Percentiles rank a stretch among this genome's conserved stretches.
phyloP scores from a whole-genome alignment of 2,888 invertebrate genomes.

The Pollenia griseotomentosa region DNA sequence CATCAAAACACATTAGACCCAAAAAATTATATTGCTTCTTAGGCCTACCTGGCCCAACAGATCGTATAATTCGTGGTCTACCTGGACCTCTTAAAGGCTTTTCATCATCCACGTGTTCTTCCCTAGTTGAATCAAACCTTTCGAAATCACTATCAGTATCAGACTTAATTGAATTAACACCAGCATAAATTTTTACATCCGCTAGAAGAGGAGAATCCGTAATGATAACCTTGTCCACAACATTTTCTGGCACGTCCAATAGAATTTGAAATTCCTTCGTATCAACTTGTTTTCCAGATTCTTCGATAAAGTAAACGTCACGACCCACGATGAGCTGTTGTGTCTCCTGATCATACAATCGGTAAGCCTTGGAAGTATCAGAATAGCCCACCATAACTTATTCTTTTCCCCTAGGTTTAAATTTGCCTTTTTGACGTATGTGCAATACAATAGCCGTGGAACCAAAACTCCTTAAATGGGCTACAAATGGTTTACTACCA shows the following conservation, averaged over 20 bases:
- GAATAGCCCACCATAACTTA: constrained; percentile 30
- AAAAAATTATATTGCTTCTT: constrained; percentile 48
- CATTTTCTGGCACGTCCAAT: not conserved
- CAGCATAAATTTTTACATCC: not conserved
- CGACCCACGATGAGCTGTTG: not conserved
- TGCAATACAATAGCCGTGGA: constrained; percentile 39
- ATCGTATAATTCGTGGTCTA: constrained; percentile 16
- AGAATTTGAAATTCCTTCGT: not conserved
- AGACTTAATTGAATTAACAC: not conserved
- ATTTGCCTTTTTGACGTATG: not conserved
- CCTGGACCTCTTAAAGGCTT: constrained; percentile 26
- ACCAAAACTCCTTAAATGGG: constrained; percentile 63
- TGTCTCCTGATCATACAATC: constrained; percentile 10
- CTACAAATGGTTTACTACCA: constrained; percentile 59
- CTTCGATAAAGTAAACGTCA: constrained; percentile 10
- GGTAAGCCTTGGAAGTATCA: constrained; percentile 18
- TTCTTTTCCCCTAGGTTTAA: constrained; percentile 11
- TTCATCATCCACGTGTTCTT: not conserved
- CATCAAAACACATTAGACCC: not conserved
- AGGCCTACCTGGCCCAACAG: constrained; percentile 26
- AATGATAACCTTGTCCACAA: not conserved
- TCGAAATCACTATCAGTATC: not conserved
- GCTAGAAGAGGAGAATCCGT: not conserved
- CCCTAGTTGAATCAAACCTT: not conserved
- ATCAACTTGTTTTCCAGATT: not conserved